These are phyloP conservation scores for Aradophagus sp. DNA, from an alignment of 1,140 invertebrate species.

Conservation along the genomic window DNA sequence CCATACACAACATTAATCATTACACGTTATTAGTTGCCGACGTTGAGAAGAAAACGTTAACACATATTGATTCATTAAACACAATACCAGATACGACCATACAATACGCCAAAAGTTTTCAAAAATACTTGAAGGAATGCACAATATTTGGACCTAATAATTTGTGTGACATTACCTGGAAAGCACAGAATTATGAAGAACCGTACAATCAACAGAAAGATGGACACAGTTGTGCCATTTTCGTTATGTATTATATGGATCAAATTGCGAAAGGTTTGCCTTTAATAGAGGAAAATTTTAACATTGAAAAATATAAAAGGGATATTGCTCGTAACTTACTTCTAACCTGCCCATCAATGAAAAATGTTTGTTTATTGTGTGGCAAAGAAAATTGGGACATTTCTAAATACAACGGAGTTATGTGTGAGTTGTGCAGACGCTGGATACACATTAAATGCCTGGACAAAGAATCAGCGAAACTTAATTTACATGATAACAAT, in stretches of 20 bases:
- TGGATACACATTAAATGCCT: conserved; percentile 2
- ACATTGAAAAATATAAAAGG: neutral
- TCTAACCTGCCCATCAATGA: neutral
- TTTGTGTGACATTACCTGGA: conserved; percentile 5
- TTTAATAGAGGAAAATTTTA: neutral
- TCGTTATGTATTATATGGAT: conserved; percentile 12
- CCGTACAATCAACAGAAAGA: neutral
- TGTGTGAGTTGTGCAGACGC: neutral
- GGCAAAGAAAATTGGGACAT: too few relatives aligned
- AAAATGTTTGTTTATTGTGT: neutral
- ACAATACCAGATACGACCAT: too few relatives aligned
- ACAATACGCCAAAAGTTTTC: too few relatives aligned
- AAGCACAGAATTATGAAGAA: neutral
- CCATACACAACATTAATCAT: too few relatives aligned
- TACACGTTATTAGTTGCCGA: too few relatives aligned
- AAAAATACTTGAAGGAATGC: too few relatives aligned
- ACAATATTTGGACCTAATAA: neutral
- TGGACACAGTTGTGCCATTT: conserved; percentile 5
- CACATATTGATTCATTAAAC: too few relatives aligned
- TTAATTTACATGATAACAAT: neutral
- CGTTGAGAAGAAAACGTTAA: too few relatives aligned
- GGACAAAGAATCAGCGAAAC: neutral
- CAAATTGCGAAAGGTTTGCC: neutral
- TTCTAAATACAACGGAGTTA: neutral
- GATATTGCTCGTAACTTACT: neutral